Evolutionary conservation across 2,888 invertebrate genomes (phyloP).

Genomic region (Microplitis manilae): DNA sequence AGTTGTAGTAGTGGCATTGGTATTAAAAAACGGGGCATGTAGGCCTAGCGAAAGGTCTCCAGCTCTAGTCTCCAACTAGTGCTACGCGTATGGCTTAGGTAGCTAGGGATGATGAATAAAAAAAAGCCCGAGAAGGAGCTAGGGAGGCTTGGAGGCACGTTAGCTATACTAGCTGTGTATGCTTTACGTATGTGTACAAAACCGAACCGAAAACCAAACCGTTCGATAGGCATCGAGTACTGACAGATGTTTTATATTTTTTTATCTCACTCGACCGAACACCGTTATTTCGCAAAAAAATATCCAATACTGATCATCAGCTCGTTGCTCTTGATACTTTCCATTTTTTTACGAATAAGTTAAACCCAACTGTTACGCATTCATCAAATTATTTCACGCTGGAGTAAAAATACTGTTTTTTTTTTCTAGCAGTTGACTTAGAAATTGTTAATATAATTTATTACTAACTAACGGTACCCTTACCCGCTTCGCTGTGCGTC

Average conservation of each 20-base stretch:
- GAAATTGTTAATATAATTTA: too few species aligned
- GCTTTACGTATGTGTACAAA: constrained; percentile 23
- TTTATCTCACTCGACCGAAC: constrained; percentile 60
- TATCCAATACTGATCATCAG: constrained; percentile 59
- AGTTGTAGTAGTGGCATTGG: background rate
- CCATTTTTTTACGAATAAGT: constrained; percentile 15
- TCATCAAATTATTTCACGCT: background rate
- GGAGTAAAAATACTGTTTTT: background rate
- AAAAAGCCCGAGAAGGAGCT: constrained; percentile 14
- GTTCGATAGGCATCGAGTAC: constrained; percentile 69
- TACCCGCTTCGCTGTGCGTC: too few species aligned
- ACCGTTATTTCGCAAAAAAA: constrained; percentile 70
- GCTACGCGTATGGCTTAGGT: background rate
- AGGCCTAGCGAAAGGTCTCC: background rate
- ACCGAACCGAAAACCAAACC: constrained; percentile 59
- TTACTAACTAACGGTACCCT: too few species aligned
- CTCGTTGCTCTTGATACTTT: constrained; percentile 39
- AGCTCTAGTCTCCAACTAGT: too few species aligned
- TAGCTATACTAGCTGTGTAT: background rate
- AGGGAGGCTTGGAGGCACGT: constrained; percentile 28
- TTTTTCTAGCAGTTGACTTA: background rate
- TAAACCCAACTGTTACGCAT: background rate
- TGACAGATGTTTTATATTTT: constrained; percentile 70
- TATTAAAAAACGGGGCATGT: constrained; percentile 16
- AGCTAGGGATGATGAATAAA: constrained; percentile 22